Evolutionary conservation across 2,113 vertebrate species (phyloP).

Genomic region (Mohoua ochrocephala): DNA sequence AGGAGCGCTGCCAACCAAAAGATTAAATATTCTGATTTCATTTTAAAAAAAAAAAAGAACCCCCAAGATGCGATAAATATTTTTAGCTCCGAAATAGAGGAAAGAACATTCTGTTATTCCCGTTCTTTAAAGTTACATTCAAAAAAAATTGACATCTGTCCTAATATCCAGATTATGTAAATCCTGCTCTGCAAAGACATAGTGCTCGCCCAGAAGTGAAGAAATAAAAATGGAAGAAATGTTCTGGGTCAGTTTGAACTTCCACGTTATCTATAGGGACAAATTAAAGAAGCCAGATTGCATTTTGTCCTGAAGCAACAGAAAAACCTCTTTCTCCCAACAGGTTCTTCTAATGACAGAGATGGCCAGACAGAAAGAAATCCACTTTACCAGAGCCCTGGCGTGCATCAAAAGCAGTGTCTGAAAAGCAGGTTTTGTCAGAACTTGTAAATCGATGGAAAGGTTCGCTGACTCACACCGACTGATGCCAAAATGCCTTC

Average conservation of each 20-base stretch:
- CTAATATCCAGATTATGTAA: slow-evolving; percentile 26
- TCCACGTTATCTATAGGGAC: rapidly evolving
- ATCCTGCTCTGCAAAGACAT: background rate
- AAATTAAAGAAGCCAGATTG: background rate
- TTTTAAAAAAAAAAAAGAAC: background rate
- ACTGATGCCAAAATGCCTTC: background rate
- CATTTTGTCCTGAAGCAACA: background rate
- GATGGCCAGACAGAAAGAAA: slow-evolving; percentile 5
- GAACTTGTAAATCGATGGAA: slow-evolving; percentile 16
- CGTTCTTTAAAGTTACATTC: background rate
- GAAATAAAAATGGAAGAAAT: background rate
- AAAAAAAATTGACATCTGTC: background rate
- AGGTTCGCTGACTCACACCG: background rate
- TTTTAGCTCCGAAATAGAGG: background rate
- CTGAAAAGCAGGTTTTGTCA: slow-evolving; percentile 42
- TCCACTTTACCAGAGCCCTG: background rate
- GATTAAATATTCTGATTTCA: background rate
- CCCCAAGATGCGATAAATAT: background rate
- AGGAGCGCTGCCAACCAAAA: background rate
- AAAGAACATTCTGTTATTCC: background rate
- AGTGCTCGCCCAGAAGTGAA: background rate
- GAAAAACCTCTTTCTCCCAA: background rate
- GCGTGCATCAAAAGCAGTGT: background rate
- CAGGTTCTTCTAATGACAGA: background rate
- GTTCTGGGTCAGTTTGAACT: background rate